These are phyloP conservation scores for Bambusicola thoracicus DNA, from an alignment of 2,113 vertebrate genomes.

Conservation along the genomic window DNA sequence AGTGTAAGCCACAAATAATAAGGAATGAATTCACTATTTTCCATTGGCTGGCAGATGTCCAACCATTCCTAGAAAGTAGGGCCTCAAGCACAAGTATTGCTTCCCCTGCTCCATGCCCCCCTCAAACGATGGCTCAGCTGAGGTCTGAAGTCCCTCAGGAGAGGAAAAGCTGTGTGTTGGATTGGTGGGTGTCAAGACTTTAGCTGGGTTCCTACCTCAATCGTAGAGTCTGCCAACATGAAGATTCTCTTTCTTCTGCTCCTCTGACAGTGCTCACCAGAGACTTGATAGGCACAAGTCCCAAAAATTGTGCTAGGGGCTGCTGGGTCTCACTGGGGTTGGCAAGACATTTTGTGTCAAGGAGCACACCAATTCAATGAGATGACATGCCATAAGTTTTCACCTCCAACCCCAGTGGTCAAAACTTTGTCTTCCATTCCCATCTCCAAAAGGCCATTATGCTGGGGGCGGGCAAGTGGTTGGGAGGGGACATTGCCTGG, in stretches of 20 bases:
- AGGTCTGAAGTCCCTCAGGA: background rate
- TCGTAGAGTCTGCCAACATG: background rate
- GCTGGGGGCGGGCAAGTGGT: background rate
- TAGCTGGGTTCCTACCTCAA: background rate
- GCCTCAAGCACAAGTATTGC: background rate
- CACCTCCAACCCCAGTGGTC: background rate
- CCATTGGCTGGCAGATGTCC: background rate
- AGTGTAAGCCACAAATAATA: background rate
- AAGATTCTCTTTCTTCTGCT: background rate
- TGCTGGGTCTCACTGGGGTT: background rate
- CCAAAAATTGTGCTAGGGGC: background rate
- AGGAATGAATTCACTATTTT: background rate
- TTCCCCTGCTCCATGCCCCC: background rate
- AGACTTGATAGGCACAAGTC: background rate
- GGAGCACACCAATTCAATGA: fast-evolving
- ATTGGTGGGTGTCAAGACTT: background rate
- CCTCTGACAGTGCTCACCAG: background rate
- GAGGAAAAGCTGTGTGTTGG: background rate
- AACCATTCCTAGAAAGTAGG: background rate
- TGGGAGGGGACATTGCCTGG: background rate
- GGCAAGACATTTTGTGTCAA: background rate
- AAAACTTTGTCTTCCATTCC: background rate
- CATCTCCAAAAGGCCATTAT: background rate
- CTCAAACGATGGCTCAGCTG: background rate
- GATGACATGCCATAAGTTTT: background rate